These are phyloP conservation scores for Eidolon dupreanum DNA, from an alignment of 2,797 vertebrate species.

Conservation along the genomic window DNA sequence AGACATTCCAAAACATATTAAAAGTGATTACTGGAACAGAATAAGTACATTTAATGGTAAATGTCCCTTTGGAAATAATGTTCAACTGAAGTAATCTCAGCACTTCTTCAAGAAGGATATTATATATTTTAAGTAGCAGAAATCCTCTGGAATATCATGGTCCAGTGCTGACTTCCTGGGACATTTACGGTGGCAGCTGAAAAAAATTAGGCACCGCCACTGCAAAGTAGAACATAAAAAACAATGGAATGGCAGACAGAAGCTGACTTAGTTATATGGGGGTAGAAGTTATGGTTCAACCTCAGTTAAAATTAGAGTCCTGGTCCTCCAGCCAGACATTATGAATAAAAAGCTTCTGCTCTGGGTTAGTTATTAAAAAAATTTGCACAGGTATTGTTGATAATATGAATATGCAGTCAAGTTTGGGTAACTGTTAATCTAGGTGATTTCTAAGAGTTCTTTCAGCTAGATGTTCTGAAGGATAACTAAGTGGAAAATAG, in stretches of 20 bases:
- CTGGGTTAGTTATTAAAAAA: neutral
- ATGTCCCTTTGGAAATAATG: slow-evolving; percentile 53
- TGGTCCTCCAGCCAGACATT: neutral
- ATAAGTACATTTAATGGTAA: slow-evolving; percentile 20
- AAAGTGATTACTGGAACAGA: slow-evolving; percentile 51
- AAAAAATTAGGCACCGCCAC: neutral
- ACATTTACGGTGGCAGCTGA: neutral
- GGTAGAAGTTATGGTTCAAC: neutral
- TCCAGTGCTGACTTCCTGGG: neutral
- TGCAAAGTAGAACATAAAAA: slow-evolving; percentile 21
- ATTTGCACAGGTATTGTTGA: neutral
- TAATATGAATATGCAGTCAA: neutral
- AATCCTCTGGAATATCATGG: slow-evolving; percentile 11
- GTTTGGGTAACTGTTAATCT: neutral
- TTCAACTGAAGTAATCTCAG: slow-evolving; percentile 26
- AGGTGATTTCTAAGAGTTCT: slow-evolving; percentile 29
- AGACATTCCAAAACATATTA: slow-evolving; percentile 36
- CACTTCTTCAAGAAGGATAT: neutral
- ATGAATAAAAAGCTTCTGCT: slow-evolving; percentile 7
- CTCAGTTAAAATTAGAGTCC: neutral
- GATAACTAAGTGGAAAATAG: slow-evolving; percentile 37
- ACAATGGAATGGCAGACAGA: neutral
- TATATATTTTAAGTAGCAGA: neutral
- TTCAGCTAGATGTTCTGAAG: neutral
- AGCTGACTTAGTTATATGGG: neutral